phyloP scores from a whole-genome alignment of 2,797 vertebrate species.

The Decapterus maruadsi region DNA sequence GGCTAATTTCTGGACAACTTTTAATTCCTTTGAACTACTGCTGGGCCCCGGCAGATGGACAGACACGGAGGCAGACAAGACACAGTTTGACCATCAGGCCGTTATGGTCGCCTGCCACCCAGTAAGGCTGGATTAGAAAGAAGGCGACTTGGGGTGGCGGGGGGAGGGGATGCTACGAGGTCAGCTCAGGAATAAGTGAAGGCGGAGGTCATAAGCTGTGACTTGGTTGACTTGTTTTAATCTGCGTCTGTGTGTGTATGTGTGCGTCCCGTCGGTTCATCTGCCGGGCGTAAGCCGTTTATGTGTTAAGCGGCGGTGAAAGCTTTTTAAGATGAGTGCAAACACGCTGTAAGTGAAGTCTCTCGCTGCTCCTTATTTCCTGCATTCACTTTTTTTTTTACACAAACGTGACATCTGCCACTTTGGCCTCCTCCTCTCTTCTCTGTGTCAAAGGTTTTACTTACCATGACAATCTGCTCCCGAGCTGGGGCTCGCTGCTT shows the following conservation, averaged over 20 bases:
- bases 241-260: slow-evolving; percentile 53
- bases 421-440: slow-evolving; percentile 29
- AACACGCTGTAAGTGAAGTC: slow-evolving; percentile 51
- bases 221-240: slow-evolving; percentile 74
- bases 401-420: slow-evolving; percentile 55
- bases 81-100: slow-evolving; percentile 70
- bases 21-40: slow-evolving; percentile 58
- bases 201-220: slow-evolving; percentile 59
- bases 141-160: slow-evolving; percentile 66
- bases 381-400: slow-evolving; percentile 40
- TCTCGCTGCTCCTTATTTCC: slow-evolving; percentile 28
- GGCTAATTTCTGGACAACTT: slow-evolving; percentile 43
- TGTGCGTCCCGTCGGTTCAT: slow-evolving; percentile 38
- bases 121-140: slow-evolving; percentile 72
- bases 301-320: slow-evolving; percentile 54
- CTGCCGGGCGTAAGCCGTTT: slow-evolving; percentile 64
- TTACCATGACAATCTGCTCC: slow-evolving; percentile 41
- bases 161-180: slow-evolving; percentile 63
- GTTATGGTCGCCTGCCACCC: slow-evolving; percentile 66
- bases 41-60: slow-evolving; percentile 70
- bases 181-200: slow-evolving; percentile 74
- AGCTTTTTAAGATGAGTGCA: slow-evolving; percentile 60
- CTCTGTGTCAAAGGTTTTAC: slow-evolving; percentile 37
- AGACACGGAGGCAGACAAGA: slow-evolving; percentile 70
- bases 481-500: slow-evolving; percentile 31